Percentiles rank a stretch among this genome's conserved stretches.
Evolutionary conservation across 2,888 invertebrate species (phyloP).

Genomic region (Incurvaria masculella): DNA sequence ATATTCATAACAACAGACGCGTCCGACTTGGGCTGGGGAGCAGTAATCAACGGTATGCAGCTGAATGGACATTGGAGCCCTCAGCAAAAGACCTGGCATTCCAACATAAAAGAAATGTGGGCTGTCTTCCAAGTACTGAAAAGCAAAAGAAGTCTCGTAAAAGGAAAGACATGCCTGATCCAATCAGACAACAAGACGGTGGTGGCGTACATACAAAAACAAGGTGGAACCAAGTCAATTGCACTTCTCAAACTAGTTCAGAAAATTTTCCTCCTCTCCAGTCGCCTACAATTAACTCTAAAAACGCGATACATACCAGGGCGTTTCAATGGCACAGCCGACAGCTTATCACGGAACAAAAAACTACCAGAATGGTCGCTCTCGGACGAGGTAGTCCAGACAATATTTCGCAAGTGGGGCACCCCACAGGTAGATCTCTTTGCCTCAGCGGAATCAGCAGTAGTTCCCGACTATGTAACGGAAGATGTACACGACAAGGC

Average conservation of each 20-base stretch:
- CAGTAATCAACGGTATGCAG: slow-evolving; percentile 2
- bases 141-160: not conserved
- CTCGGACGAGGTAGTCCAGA: slow-evolving; percentile 4
- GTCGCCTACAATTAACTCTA: slow-evolving; percentile 3
- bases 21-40: slow-evolving; percentile 2
- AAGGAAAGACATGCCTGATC: slow-evolving; percentile 8
- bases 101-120: slow-evolving; percentile 18
- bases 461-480: slow-evolving; percentile 10
- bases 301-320: slow-evolving; percentile 17
- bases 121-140: slow-evolving; percentile 11
- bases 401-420: slow-evolving; percentile 15
- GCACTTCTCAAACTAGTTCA: not conserved
- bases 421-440: slow-evolving; percentile 14
- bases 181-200: slow-evolving; percentile 19
- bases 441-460: slow-evolving; percentile 9
- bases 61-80: slow-evolving; percentile 10
- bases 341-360: not conserved
- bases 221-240: slow-evolving; percentile 13
- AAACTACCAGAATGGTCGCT: slow-evolving; percentile 16
- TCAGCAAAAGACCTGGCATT: slow-evolving; percentile 15
- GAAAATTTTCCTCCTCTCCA: slow-evolving; percentile 1
- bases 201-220: slow-evolving; percentile 15
- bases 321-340: slow-evolving; percentile 14
- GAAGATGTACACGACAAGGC: not conserved
- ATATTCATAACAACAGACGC: slow-evolving; percentile 3